These are phyloP conservation scores for Onchidella celtica DNA, from an alignment of 2,888 invertebrate genomes.

Conservation along the genomic window DNA sequence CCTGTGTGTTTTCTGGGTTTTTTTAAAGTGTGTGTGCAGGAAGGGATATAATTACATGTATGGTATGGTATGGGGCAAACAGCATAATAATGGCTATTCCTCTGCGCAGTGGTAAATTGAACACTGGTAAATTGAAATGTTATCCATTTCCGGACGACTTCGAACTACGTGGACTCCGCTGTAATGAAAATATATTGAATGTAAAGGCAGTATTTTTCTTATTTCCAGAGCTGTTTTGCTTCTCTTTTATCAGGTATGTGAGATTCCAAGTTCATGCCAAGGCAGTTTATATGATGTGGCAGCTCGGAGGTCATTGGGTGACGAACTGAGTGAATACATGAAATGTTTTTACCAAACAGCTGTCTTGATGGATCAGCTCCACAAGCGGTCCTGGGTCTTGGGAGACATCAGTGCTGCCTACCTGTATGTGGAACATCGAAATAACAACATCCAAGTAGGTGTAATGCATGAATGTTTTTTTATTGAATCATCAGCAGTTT, in stretches of 20 bases:
- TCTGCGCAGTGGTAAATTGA: no score
- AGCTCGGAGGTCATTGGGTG: not conserved
- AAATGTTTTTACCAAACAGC: conserved; percentile 15
- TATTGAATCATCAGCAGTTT: not conserved
- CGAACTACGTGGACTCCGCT: no score
- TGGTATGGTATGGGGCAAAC: no score
- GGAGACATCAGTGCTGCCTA: conserved; percentile 28
- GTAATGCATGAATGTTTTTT: not conserved
- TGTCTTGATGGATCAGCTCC: not conserved
- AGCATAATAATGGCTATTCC: no score
- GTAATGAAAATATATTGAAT: no score
- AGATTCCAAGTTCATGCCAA: not conserved
- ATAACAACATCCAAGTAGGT: conserved; percentile 2
- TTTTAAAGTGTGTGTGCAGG: no score
- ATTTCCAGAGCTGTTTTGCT: not conserved
- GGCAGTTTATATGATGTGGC: conserved; percentile 5
- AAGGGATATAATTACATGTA: no score
- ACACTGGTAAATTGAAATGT: no score
- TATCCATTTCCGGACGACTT: no score
- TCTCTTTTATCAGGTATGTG: not conserved
- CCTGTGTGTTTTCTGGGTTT: no score
- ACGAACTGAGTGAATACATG: conserved; percentile 9
- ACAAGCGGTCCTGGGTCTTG: conserved; percentile 22
- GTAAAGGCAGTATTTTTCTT: not conserved
- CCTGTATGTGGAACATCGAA: conserved; percentile 8